A percentile compares a stretch with the other conserved stretches of the same genome.
Conservation (phyloP, 2,888 invertebrate species). For the Subacronicta megacephala region DNA sequence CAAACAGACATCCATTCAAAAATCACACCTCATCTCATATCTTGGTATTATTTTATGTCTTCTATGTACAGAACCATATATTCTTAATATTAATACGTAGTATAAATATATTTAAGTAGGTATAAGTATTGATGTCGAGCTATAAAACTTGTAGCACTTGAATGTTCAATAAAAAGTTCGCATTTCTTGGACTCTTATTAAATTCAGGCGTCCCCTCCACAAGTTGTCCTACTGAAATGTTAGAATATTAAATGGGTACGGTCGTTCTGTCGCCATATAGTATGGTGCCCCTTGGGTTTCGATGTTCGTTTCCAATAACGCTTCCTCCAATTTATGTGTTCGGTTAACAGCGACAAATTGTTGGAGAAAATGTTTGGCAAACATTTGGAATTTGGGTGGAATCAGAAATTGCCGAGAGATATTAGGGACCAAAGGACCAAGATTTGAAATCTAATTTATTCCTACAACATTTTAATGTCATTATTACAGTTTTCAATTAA, state of each 20-base stretch:
- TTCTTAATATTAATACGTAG: no score
- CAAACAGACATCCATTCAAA: no score
- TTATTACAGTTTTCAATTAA: no score
- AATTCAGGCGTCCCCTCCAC: constrained; percentile 53
- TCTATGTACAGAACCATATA: no score
- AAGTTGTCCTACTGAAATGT: constrained; percentile 55
- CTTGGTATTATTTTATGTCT: no score
- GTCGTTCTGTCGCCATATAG: constrained; percentile 45
- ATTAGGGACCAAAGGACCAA: no score
- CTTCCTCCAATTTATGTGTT: constrained; percentile 46
- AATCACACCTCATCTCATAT: no score
- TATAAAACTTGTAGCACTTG: constrained; percentile 57
- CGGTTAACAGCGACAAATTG: constrained; percentile 38
- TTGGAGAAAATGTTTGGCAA: constrained; percentile 33
- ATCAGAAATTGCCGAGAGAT: no score
- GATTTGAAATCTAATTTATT: no score
- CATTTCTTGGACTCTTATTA: constrained; percentile 60
- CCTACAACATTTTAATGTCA: no score
- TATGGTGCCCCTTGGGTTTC: constrained; percentile 39
- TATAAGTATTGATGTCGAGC: constrained; percentile 46
- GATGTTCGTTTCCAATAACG: constrained; percentile 41
- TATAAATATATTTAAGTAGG: no score
- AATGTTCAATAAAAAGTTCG: constrained; percentile 59
- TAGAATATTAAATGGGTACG: constrained; percentile 63
- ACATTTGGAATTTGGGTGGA: constrained; percentile 1